These are phyloP conservation scores for Halyomorpha halys DNA, from an alignment of 1,140 invertebrate genomes.

Conservation along the genomic window DNA sequence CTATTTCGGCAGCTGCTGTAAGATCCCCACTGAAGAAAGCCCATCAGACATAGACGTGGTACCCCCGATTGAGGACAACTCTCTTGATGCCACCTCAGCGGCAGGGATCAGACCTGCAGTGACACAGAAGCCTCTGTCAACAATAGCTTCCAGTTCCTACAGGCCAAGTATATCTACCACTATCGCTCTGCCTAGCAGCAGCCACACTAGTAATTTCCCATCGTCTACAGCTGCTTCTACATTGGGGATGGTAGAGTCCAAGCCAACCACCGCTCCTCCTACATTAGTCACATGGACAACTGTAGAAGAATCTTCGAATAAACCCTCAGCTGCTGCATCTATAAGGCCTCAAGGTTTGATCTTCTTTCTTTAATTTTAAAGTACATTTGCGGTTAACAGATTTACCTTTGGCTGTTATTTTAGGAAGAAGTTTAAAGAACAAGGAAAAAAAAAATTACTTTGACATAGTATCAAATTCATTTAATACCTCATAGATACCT, in stretches of 20 bases:
- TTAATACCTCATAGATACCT: too few relatives aligned
- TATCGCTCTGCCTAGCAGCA: background rate
- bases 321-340: background rate
- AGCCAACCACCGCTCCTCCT: conserved; percentile 18
- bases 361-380: background rate
- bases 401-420: too few relatives aligned
- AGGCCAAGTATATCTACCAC: background rate
- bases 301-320: conserved; percentile 11
- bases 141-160: background rate
- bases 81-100: background rate
- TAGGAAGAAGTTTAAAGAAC: too few relatives aligned
- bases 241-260: background rate
- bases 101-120: background rate
- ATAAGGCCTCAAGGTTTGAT: conserved; percentile 19
- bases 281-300: conserved; percentile 31
- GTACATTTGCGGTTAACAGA: too few relatives aligned
- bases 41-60: background rate
- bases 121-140: background rate
- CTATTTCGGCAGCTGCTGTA: conserved; percentile 85
- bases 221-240: conserved; percentile 3
- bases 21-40: conserved; percentile 38
- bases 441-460: too few relatives aligned
- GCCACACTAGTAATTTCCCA: background rate
- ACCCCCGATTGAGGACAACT: conserved; percentile 11
- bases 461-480: too few relatives aligned